phyloP scores from a whole-genome alignment of 2,113 vertebrate genomes.

The Dunckerocampus dactyliophorus region DNA sequence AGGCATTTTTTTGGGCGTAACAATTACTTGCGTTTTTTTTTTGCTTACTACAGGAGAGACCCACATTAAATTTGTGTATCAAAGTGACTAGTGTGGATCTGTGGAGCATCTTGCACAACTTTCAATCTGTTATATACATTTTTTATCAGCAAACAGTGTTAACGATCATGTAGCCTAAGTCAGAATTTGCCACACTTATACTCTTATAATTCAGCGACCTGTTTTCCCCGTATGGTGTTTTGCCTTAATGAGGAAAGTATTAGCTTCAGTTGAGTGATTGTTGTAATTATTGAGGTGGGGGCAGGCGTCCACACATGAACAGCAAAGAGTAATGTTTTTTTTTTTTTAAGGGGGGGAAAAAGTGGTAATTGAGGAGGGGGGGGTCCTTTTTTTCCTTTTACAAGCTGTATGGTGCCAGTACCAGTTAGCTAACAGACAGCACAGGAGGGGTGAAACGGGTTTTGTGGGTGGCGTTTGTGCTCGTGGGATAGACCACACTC shows the following conservation, averaged over 20 bases:
- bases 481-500: background rate
- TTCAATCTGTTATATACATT: background rate
- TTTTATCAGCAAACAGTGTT: background rate
- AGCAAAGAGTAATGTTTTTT: constrained; percentile 27
- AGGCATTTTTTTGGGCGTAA: no score
- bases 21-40: no score
- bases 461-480: constrained; percentile 23
- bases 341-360: background rate
- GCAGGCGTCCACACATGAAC: constrained; percentile 34
- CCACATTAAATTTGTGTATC: no score
- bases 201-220: background rate
- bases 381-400: constrained; percentile 36
- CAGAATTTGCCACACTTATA: no score
- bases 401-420: constrained; percentile 56
- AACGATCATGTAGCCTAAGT: background rate
- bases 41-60: no score
- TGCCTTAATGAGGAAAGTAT: constrained; percentile 67
- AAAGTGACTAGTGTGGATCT: no score
- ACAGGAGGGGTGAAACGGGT: background rate
- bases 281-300: constrained; percentile 63
- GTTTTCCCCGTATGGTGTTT: constrained; percentile 7
- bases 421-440: constrained; percentile 50
- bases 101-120: background rate
- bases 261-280: constrained; percentile 66
- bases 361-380: background rate